Base-by-base conservation (phyloP, 37 sponge, comb jelly and placozoan genomes). In the Crambe crambe region DNA sequence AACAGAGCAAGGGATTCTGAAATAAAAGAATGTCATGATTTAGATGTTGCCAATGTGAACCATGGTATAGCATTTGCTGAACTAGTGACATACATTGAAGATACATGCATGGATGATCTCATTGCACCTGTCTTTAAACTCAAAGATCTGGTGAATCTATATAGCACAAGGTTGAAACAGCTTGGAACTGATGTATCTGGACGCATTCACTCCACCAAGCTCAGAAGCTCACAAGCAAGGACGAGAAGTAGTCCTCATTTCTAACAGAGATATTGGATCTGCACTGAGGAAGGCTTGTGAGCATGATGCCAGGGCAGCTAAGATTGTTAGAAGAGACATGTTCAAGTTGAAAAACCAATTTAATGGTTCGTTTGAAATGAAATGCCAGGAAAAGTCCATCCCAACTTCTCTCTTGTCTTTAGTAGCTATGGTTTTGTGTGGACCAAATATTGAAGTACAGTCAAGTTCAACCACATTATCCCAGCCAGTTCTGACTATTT, bases 391-490 rank as follows among this genome's bases (percentile, higher is more conserved):
- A 37, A 22, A 68, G 20, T 68, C 69, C 32, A 37, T 68, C 4
- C 69, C 69, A 38, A 26, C 8, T 3, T 72, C 54, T 38, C 38
- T 72, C 30, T 4, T 72, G 26, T 5, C 34, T 42, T 32, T 72
- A 44, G 73, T 72, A 21, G 34, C 73, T 72, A 72, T 72, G 73
- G 54, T 72, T 38, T 72, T 72, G 73, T 34, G 42, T 72, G 73
- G 51, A 38, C 73, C 73, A 34, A 72, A 72, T 25, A 72, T 44
- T n/a, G 42, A 68, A 30, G 12, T 10, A 3, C 69, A 68, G 36
- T 6, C 36, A 20, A 68, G 36, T 10, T 37, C 37, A 38, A 21
- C 69, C 21, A 26, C 36, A 18, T 4, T 68, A 3, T 37, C 69
- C 36, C 69, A 68, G 32, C 38, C 69, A 68, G 69, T 68, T 9